Evolutionary conservation across 1,140 invertebrate species (phyloP), one percentile per base, ranked within the genome.

Genomic region (Magallana gigas): DNA sequence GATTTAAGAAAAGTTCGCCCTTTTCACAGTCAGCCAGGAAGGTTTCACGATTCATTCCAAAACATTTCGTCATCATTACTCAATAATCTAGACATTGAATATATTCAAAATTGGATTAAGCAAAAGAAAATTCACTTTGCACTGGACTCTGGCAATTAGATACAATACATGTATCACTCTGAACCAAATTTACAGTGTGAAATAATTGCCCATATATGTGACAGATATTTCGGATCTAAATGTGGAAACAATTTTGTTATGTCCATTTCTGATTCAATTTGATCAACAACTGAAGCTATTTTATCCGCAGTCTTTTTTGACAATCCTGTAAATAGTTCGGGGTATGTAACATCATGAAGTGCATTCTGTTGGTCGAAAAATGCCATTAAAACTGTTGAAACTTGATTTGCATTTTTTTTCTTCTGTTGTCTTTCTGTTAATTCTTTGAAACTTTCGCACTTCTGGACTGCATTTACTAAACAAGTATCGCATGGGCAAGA

Each of bases 81-180:
- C 14, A 11, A 76, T 11, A 57, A 76, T 14, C n/a, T 76, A n/a
- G 68, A 85, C 56, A 56, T 85, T 5, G 11, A 9, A 7, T 48
- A 80, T 56, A 57, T 56, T 57, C 84, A 85, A n/a, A 23, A 76
- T 9, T 85, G 84, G 84, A 85, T 85, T 48, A n/a, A 76, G n/a
- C 23, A 57, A 14, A 85, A 57, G 58, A 85, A 85, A 80, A 12
- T 76, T 64, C 36, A 36, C 23, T 18, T 85, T 62, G 59, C 29
- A 18, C 14, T 68, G 12, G 16, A 62, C 8, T 64, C 16, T 16
- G 60, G 58, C n/a, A 64, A 85, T 57, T 64, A 23, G 23, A 23
- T 23, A 23, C 1, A 23, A 23, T 23, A 23, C 23, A 23, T 23
- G 23, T 23, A 23, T 23, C 23, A 23, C 23, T 23, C 23, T 23